phyloP scores from a whole-genome alignment of 2,113 vertebrate species.

The Pituophis catenifer region DNA sequence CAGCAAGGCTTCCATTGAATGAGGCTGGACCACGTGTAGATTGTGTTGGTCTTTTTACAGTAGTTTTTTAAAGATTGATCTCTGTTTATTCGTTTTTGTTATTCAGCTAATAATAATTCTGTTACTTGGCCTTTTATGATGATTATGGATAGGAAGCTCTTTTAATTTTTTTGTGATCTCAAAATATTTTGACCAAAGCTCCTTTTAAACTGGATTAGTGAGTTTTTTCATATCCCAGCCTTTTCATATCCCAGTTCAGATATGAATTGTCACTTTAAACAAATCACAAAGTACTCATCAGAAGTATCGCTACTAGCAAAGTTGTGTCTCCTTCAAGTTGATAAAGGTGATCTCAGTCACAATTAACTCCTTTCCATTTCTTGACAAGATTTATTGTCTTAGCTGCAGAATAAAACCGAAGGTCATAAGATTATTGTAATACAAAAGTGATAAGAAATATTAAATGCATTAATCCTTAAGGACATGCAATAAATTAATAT shows the following conservation, averaged over 20 bases:
- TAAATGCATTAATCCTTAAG: background rate
- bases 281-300: background rate
- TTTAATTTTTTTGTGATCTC: background rate
- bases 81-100: background rate
- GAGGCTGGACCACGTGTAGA: background rate
- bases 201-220: background rate
- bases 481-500: background rate
- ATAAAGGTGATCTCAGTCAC: background rate
- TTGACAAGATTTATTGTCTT: background rate
- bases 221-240: conserved; percentile 1
- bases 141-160: background rate
- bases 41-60: background rate
- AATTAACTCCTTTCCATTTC: background rate
- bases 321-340: background rate
- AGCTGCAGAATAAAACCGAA: background rate
- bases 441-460: background rate
- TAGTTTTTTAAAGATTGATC: background rate
- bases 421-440: background rate
- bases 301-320: background rate
- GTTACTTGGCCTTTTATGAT: background rate
- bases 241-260: background rate
- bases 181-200: background rate
- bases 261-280: background rate
- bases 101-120: background rate
- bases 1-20: background rate